phyloP scores from a whole-genome alignment of 2,797 vertebrate species.

The Tympanoctomys barrerae region DNA sequence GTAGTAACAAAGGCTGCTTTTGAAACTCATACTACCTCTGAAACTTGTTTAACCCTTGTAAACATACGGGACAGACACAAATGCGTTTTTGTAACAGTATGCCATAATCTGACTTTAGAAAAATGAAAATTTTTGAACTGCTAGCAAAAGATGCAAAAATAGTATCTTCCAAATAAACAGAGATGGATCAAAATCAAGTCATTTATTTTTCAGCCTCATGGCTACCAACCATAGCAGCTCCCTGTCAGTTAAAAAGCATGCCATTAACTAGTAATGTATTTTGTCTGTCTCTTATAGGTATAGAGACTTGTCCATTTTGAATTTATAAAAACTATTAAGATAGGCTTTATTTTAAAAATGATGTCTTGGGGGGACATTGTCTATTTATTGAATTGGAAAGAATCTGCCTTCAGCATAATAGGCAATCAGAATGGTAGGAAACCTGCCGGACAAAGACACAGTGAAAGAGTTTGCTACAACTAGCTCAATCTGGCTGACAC shows the following conservation, averaged over 20 bases:
- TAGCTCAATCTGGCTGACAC: not conserved
- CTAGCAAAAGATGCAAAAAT: slow-evolving; percentile 47
- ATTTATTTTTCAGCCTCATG: slow-evolving; percentile 32
- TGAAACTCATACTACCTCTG: slow-evolving; percentile 15
- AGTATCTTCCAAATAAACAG: not conserved
- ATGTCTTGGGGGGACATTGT: not conserved
- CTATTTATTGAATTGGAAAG: not conserved
- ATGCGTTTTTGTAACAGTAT: slow-evolving; percentile 54
- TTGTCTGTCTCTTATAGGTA: not conserved
- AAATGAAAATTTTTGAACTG: slow-evolving; percentile 46
- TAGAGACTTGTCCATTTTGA: slow-evolving; percentile 41
- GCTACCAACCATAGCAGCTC: slow-evolving; percentile 13
- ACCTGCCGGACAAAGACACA: slow-evolving; percentile 44
- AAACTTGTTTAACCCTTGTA: not conserved
- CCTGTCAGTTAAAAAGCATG: slow-evolving; percentile 42
- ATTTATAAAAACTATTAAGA: slow-evolving; percentile 23
- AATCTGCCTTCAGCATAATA: slow-evolving; percentile 52
- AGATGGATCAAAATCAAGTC: not conserved
- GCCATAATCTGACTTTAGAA: slow-evolving; percentile 14
- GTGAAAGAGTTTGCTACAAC: not conserved
- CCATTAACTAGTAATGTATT: not conserved
- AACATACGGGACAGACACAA: not conserved
- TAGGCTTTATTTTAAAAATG: slow-evolving; percentile 51
- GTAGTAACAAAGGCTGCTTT: slow-evolving; percentile 34
- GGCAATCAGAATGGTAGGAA: slow-evolving; percentile 18